Evolutionary conservation across 2,797 vertebrate species (phyloP), one percentile per base, ranked within the genome.

Genomic region (Ciconia nigra): DNA sequence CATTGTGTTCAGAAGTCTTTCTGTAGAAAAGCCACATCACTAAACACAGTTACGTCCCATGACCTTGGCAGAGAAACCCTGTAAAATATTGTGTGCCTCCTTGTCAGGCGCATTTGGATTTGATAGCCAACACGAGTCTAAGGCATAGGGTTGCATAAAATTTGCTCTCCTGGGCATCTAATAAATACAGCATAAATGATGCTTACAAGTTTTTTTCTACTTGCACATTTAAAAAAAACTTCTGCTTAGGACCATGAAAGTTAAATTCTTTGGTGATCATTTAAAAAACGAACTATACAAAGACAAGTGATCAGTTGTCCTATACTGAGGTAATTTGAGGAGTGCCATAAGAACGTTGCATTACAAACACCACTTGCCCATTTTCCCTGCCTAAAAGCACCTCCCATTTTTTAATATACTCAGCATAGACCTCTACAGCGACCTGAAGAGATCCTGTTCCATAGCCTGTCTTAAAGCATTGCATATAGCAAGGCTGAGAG

Each of bases 211-310:
- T 18, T 31, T 67, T 72, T 35, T 21, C n/a, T 79, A 63, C 42
- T 85, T 71, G 73, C 10, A 7, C 4, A 1, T 86, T 92, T 49
- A 10, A 92, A 94, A 97, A 95, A 65, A 3, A 5, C 21, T 61
- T 83, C 62, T 74, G 33, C 67, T 92, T 62, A 88, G 51, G 87
- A 93, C 66, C 90, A 96, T 92, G 20, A 9, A 91, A 72, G 87
- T 57, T 83, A 69, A 90, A 76, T 79, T 96, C 88, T 96, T 92
- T 91, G 97, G 94, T 72, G 92, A 83, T 95, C 77, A 71, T 91
- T 96, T 83, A 62, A 67, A 94, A 87, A 81, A 24, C 4, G 11
- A 86, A 80, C 52, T 87, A 54, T 57, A 77, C n/a, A 83, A 70
- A 82, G 63, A 87, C 42, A 79, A 85, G 47, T 78, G 74, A 79